A percentile compares a stretch with the other conserved stretches of the same genome.
Conservation (phyloP, 2,888 invertebrate species). For the Mantis religiosa region DNA sequence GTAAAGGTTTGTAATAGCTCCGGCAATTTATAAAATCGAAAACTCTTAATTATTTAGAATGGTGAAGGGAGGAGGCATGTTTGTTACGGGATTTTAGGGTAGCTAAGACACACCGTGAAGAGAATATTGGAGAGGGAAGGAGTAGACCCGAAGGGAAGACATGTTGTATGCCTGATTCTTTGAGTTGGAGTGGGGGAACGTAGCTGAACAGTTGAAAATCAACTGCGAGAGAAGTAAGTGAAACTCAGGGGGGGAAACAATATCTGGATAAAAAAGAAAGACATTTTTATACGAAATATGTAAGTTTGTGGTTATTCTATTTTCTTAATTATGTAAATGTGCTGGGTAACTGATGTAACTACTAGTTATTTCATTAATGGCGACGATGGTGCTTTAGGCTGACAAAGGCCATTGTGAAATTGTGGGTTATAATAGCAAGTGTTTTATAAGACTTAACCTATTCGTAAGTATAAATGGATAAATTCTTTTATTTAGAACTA, state of each 20-base stretch:
- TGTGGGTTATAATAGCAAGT: not conserved
- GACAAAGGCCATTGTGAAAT: not conserved
- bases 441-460: not conserved
- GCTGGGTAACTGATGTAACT: not conserved
- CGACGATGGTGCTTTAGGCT: not conserved
- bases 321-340: not conserved
- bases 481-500: not conserved
- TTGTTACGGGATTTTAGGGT: constrained; percentile 5
- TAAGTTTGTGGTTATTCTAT: not conserved
- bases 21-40: too few species aligned
- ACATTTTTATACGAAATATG: not conserved
- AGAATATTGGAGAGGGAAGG: not conserved
- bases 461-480: not conserved
- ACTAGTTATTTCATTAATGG: not conserved
- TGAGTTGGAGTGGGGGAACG: not conserved
- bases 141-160: not conserved
- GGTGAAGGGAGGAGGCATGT: not conserved
- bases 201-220: not conserved
- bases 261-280: too few species aligned
- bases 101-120: not conserved
- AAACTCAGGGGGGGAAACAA: not conserved
- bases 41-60: too few species aligned
- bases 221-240: not conserved
- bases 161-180: not conserved
- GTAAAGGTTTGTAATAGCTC: too few species aligned